These are phyloP conservation scores for Meiosimyza platycephala DNA, from an alignment of 2,888 invertebrate genomes.

Conservation along the genomic window DNA sequence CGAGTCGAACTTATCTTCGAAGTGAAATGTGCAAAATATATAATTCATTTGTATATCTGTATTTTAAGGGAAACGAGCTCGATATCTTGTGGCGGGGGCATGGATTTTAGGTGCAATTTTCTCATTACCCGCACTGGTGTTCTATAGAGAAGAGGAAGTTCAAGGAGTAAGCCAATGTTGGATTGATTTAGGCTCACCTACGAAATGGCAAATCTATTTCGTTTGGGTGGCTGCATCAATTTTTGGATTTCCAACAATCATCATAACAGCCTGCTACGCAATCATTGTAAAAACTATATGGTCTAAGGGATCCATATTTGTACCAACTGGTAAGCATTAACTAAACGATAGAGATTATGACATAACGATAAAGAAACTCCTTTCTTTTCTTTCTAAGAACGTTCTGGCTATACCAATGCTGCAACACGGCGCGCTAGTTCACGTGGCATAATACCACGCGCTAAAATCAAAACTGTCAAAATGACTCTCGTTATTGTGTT, in stretches of 20 bases:
- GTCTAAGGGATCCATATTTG: slow-evolving; percentile 74
- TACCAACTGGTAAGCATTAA: slow-evolving; percentile 58
- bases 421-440: slow-evolving; percentile 85
- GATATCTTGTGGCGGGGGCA: slow-evolving; percentile 80
- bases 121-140: slow-evolving; percentile 82
- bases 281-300: slow-evolving; percentile 93
- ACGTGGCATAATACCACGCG: slow-evolving; percentile 91
- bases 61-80: slow-evolving; percentile 82
- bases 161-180: slow-evolving; percentile 87
- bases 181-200: slow-evolving; percentile 82
- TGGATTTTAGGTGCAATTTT: slow-evolving; percentile 87
- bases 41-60: no score
- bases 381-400: slow-evolving; percentile 49
- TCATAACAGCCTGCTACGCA: slow-evolving; percentile 90
- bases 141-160: slow-evolving; percentile 83
- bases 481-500: slow-evolving; percentile 98
- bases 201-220: slow-evolving; percentile 91
- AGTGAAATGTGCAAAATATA: no score
- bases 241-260: slow-evolving; percentile 86
- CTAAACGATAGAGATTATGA: not conserved
- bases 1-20: no score
- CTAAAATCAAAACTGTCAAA: slow-evolving; percentile 96
- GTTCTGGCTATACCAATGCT: slow-evolving; percentile 64
- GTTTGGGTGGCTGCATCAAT: slow-evolving; percentile 82
- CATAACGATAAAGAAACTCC: not conserved